Evolutionary conservation across 2,888 invertebrate genomes (phyloP).

Genomic region (Callyntrura guangdongensis): DNA sequence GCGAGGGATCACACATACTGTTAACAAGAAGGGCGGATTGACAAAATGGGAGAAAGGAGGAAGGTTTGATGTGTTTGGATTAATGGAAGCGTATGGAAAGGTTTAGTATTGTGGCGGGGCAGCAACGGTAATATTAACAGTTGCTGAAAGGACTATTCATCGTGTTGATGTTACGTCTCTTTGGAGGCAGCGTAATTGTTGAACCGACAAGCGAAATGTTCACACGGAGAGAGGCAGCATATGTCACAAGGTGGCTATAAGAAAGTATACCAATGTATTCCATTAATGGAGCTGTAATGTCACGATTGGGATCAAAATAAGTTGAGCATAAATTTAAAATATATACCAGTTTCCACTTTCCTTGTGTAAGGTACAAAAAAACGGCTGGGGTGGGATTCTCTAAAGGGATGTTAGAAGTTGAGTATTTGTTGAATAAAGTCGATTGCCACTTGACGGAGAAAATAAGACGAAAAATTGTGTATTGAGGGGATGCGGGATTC

Average conservation of each 20-base stretch:
- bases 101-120: not conserved
- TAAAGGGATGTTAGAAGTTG: no score
- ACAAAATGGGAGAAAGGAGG: not conserved
- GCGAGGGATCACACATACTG: not conserved
- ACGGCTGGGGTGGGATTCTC: not conserved
- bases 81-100: not conserved
- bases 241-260: constrained; percentile 15
- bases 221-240: not conserved
- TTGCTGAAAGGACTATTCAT: not conserved
- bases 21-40: not conserved
- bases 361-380: not conserved
- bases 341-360: not conserved
- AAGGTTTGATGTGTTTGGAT: not conserved
- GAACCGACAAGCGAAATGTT: constrained; percentile 35
- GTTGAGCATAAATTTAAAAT: constrained; percentile 16
- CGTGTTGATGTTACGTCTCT: not conserved
- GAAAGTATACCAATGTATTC: not conserved
- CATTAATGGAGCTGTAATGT: constrained; percentile 48
- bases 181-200: constrained; percentile 40
- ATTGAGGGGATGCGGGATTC: no score
- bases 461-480: not conserved
- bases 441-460: not conserved
- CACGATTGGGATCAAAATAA: constrained; percentile 32
- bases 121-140: not conserved
- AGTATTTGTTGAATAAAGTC: not conserved